These are phyloP conservation scores for Allobates femoralis DNA, from an alignment of 2,797 vertebrate genomes.

Conservation along the genomic window DNA sequence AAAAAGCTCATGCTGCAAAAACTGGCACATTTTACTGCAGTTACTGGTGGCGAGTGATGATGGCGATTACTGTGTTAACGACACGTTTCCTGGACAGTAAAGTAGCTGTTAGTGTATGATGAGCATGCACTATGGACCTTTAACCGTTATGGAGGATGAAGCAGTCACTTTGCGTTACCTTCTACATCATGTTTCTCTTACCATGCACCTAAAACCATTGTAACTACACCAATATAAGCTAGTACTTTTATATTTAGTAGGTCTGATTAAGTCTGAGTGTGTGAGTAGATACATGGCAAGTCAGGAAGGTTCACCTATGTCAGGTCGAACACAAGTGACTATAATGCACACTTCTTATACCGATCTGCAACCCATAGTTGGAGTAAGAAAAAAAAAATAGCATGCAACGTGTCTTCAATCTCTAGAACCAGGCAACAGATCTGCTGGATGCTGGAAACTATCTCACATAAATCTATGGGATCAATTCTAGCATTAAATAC, in stretches of 20 bases:
- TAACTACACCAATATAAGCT: not conserved
- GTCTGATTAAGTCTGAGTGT: too few species aligned
- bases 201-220: not conserved
- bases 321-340: too few species aligned
- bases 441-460: too few species aligned
- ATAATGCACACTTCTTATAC: too few species aligned
- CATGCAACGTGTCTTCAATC: too few species aligned
- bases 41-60: not conserved
- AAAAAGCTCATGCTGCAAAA: conserved; percentile 47
- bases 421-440: too few species aligned
- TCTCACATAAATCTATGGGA: too few species aligned
- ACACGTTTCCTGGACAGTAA: conserved; percentile 65
- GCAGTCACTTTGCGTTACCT: conserved; percentile 28
- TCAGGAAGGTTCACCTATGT: not conserved
- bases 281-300: not conserved
- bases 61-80: conserved; percentile 61
- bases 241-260: not conserved
- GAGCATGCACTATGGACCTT: conserved; percentile 63
- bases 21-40: conserved; percentile 36
- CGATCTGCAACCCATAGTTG: too few species aligned
- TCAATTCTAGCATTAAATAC: too few species aligned
- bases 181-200: not conserved
- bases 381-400: too few species aligned
- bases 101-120: conserved; percentile 69
- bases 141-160: conserved; percentile 70